Conservation (phyloP, 2,888 invertebrate genomes). For the Ischnus inquisitorius region DNA sequence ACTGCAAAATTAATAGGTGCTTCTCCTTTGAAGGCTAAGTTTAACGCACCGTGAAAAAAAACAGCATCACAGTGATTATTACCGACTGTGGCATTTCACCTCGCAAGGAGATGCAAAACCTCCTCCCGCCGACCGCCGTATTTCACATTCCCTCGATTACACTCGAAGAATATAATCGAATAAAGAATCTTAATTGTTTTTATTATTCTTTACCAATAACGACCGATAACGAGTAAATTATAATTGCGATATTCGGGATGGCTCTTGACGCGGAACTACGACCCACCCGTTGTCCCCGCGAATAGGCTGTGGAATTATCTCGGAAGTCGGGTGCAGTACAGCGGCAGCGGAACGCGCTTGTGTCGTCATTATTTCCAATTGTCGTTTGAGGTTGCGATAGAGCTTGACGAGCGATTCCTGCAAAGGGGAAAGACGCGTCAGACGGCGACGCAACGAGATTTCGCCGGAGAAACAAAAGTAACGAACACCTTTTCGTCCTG, state of each 20-base stretch:
- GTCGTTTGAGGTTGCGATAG: conserved; percentile 89
- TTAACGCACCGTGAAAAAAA: too few relatives aligned
- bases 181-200: not conserved
- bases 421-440: conserved; percentile 67
- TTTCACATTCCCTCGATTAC: too few relatives aligned
- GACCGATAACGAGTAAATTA: not conserved
- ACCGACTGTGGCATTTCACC: too few relatives aligned
- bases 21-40: too few relatives aligned
- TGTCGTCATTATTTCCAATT: conserved; percentile 87
- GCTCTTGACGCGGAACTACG: conserved; percentile 83
- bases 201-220: conserved; percentile 5
- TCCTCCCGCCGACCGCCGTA: too few relatives aligned
- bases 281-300: conserved; percentile 87
- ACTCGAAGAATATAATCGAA: too few relatives aligned
- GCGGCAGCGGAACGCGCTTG: conserved; percentile 78
- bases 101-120: too few relatives aligned
- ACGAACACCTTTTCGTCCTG: conserved; percentile 90
- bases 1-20: too few relatives aligned
- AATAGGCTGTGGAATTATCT: conserved; percentile 72
- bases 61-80: too few relatives aligned
- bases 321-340: conserved; percentile 48
- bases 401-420: conserved; percentile 90
- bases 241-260: conserved; percentile 78
- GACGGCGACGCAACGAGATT: not conserved
- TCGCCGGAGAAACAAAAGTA: not conserved